Conservation (phyloP, 2,797 vertebrate species). For the Sparus aurata region DNA sequence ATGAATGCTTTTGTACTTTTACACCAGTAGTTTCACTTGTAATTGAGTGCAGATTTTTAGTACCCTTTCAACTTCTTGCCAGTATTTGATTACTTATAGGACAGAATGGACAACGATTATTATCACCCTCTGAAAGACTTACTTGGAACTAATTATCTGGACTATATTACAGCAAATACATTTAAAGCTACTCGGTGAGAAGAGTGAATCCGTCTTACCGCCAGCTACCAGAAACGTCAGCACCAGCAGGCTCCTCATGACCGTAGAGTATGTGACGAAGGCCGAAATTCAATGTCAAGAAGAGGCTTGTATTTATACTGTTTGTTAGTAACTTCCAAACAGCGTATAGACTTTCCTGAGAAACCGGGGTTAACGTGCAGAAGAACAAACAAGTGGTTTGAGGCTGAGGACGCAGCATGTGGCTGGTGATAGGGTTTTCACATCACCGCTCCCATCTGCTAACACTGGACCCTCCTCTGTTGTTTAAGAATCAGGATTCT, state of each 20-base stretch:
- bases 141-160: not conserved
- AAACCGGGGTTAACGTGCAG: constrained; percentile 31
- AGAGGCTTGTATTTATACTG: constrained; percentile 60
- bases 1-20: too few species aligned
- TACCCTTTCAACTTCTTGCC: not conserved
- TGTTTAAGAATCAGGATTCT: not conserved
- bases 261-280: constrained; percentile 5
- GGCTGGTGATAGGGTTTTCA: constrained; percentile 54
- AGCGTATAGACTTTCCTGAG: not conserved
- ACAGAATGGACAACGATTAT: not conserved
- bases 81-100: not conserved
- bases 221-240: constrained; percentile 44
- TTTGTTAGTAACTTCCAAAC: not conserved
- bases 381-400: constrained; percentile 56
- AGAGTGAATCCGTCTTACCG: constrained; percentile 53
- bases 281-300: not conserved
- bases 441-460: constrained; percentile 22
- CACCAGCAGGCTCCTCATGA: constrained; percentile 65
- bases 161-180: not conserved
- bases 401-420: constrained; percentile 43
- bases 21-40: too few species aligned
- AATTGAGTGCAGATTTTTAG: too few species aligned
- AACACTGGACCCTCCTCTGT: not conserved
- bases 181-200: not conserved
- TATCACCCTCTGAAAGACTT: not conserved